Evolutionary conservation across 1,140 invertebrate genomes (phyloP).

Genomic region (Argopecten irradians): DNA sequence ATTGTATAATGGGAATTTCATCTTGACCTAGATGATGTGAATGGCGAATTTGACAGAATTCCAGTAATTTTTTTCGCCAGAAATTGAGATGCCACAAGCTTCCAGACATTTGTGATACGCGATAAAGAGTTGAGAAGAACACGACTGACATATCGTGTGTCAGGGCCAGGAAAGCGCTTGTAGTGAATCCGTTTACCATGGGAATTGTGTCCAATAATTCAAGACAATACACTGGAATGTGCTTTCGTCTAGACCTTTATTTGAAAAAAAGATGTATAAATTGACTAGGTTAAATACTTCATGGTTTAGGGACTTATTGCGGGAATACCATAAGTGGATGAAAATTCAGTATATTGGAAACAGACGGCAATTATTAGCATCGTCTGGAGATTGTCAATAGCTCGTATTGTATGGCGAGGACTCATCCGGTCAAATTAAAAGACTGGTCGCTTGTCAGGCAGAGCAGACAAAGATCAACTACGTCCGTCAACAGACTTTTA

Average conservation of each 20-base stretch:
- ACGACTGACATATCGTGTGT: constrained; percentile 8
- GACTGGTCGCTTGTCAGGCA: not conserved
- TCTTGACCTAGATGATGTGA: not conserved
- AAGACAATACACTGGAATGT: not conserved
- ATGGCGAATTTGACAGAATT: not conserved
- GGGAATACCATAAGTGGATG: not conserved
- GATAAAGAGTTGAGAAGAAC: constrained; percentile 5
- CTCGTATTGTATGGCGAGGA: not conserved
- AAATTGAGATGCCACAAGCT: not conserved
- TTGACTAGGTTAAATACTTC: not conserved
- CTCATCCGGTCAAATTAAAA: not conserved
- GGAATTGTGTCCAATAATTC: not conserved
- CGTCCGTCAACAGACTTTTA: not conserved
- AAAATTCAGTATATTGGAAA: not conserved
- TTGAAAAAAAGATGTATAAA: not conserved
- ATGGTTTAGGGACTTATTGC: not conserved
- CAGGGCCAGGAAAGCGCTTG: not conserved
- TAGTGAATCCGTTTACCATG: constrained; percentile 8
- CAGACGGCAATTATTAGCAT: not conserved
- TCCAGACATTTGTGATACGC: not conserved
- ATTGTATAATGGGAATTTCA: too few relatives aligned
- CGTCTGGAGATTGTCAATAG: not conserved
- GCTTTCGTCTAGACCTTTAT: constrained; percentile 1
- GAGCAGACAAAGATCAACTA: not conserved
- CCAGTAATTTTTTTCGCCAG: not conserved